Base-by-base conservation (phyloP, 2,888 invertebrate genomes). In the Amaurobius ferox region DNA sequence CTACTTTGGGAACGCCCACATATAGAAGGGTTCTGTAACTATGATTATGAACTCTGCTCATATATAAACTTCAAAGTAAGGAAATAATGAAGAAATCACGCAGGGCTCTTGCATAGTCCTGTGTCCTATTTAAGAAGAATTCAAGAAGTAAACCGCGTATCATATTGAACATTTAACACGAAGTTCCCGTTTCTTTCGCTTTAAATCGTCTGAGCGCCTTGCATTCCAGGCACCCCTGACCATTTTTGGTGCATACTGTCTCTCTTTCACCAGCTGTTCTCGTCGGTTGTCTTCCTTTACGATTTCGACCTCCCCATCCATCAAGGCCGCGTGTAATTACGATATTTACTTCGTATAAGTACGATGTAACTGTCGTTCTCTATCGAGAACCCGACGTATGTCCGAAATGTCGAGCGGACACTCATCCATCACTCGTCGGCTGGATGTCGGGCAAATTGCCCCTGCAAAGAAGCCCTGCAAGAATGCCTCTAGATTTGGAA, bases 321-420 rank as follows among this genome's bases (percentile, higher is more conserved):
- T 55, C 55, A 55, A 55, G 16, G 55, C 23, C 55, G 55, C 55
- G 23, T n/a, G 23, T 55, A 55, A 55, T 55, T 55, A 55, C 55
- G 23, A 55, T 55, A 55, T 55, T 55, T 55, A 55, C 55, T 55
- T 23, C n/a, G n/a, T n/a, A n/a, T n/a, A n/a, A n/a, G n/a, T n/a
- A n/a, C n/a, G n/a, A n/a, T n/a, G n/a, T n/a, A n/a, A n/a, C n/a
- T 55, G 55, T 55, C 55, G 55, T 55, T 55, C 55, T 3, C 5
- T 11, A n/a, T n/a, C n/a, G n/a, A 23, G 23, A 23, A 55, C 2
- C 55, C 23, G 55, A 55, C 19, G 19, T 23, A 55, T 55, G 23
- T 55, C 55, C 23, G 23, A 23, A n/a, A 55, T 19, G 55, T 55
- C 23, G 19, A 19, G 55, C 23, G 9, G 9, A 9, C 35, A 5